phyloP scores from a whole-genome alignment of 2,888 invertebrate genomes.

The Metopia argyrocephala region DNA sequence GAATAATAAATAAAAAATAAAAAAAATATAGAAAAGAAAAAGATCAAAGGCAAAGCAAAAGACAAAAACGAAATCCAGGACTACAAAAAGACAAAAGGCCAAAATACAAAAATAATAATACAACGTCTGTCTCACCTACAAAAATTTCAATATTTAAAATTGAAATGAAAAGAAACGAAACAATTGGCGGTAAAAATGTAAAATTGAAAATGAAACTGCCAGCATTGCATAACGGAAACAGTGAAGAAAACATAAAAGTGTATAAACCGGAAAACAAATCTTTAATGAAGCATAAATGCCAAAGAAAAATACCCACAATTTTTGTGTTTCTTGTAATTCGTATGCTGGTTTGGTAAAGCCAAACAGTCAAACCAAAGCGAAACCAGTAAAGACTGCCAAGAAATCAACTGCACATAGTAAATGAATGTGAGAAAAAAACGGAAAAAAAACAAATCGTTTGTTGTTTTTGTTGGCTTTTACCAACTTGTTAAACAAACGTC shows the following conservation, averaged over 20 bases:
- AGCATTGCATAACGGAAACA: conserved; percentile 52
- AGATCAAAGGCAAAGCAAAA: conserved; percentile 13
- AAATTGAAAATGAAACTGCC: conserved; percentile 34
- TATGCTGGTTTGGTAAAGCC: no score
- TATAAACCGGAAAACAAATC: conserved; percentile 66
- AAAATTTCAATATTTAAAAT: conserved; percentile 30
- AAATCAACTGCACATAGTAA: conserved; percentile 13
- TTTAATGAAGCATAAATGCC: conserved; percentile 66
- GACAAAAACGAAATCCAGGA: no score
- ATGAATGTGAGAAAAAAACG: background rate
- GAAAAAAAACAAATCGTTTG: background rate
- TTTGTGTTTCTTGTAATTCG: no score
- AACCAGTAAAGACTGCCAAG: conserved; percentile 14
- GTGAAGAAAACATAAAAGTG: conserved; percentile 61
- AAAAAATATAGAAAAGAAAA: conserved; percentile 58
- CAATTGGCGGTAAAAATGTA: conserved; percentile 69
- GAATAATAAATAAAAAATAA: conserved; percentile 68
- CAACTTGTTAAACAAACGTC: conserved; percentile 64
- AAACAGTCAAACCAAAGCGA: background rate
- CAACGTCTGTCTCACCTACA: conserved; percentile 67
- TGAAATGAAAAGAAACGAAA: conserved; percentile 62
- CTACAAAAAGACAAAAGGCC: conserved; percentile 61
- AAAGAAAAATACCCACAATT: conserved; percentile 40
- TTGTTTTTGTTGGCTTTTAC: conserved; percentile 47
- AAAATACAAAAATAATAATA: conserved; percentile 69